A percentile compares a stretch with the other conserved stretches of the same genome.
Conservation (phyloP, 2,797 vertebrate species). For the Phrynocephalus vlangalii region DNA sequence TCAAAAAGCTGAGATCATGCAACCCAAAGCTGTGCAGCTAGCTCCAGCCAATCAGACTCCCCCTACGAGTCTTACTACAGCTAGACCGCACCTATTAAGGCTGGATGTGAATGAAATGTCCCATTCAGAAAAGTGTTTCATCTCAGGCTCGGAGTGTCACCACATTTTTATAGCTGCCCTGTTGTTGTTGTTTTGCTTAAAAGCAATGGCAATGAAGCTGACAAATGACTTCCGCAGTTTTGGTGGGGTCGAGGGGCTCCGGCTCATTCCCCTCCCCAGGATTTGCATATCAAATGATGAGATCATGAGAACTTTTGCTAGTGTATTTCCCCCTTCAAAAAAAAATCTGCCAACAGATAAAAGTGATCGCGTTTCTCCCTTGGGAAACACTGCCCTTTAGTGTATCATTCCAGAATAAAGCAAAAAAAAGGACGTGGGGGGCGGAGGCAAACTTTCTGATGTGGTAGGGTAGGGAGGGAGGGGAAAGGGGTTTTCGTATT, state of each 20-base stretch:
- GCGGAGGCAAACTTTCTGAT: conserved; percentile 29
- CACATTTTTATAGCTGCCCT: neutral
- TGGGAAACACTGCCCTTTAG: conserved; percentile 33
- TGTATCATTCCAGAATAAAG: conserved; percentile 34
- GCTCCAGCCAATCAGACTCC: conserved; percentile 8
- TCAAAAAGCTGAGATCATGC: conserved; percentile 29
- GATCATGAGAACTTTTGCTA: conserved; percentile 43
- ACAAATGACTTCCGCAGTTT: conserved; percentile 41
- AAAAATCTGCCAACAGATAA: conserved; percentile 24
- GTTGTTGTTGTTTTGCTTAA: neutral
- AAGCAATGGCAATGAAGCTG: neutral
- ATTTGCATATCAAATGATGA: conserved; percentile 40
- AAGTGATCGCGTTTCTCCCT: neutral
- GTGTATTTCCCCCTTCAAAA: neutral
- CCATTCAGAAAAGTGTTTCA: conserved; percentile 30
- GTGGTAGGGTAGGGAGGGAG: conserved; percentile 27
- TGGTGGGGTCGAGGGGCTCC: neutral
- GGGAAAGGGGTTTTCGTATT: conserved; percentile 26
- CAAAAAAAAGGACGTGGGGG: neutral
- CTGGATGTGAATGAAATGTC: conserved; percentile 15
- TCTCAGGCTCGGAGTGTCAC: conserved; percentile 30
- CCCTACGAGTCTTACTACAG: neutral
- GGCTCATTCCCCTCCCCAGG: neutral
- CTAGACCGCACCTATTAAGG: conserved; percentile 4
- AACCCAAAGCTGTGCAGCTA: neutral